A percentile compares a stretch with the other conserved stretches of the same genome.
These are phyloP conservation scores for Cephus pulcher DNA, from an alignment of 2,888 invertebrate genomes.

Conservation along the genomic window DNA sequence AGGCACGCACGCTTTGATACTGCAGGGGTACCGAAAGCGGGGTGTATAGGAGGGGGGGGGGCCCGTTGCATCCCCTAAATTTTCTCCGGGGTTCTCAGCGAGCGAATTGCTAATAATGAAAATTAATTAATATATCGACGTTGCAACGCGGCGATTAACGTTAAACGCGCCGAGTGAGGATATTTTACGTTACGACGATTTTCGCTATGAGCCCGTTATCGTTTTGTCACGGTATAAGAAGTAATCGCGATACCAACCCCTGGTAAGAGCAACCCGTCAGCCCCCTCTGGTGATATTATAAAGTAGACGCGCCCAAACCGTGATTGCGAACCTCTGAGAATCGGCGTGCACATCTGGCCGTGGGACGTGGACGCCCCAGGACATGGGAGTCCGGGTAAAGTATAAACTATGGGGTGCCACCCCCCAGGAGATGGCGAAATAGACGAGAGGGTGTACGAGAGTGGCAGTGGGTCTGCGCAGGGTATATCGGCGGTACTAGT, in stretches of 20 bases:
- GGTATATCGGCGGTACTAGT: not conserved
- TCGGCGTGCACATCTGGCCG: constrained; percentile 56
- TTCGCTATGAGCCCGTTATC: not conserved
- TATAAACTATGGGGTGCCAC: constrained; percentile 55
- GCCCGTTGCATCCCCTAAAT: constrained; percentile 39
- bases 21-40: constrained; percentile 11
- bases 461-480: not conserved
- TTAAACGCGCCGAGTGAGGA: not conserved
- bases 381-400: constrained; percentile 52
- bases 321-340: constrained; percentile 51
- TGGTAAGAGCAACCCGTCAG: rapidly evolving
- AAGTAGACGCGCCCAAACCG: not conserved
- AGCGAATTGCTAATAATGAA: not conserved
- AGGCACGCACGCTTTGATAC: constrained; percentile 42
- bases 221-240: not conserved
- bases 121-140: not conserved
- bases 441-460: constrained; percentile 7
- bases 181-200: not conserved
- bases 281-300: not conserved
- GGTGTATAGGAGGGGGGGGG: constrained; percentile 25
- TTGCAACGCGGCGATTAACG: not conserved
- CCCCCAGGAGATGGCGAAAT: constrained; percentile 28
- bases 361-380: constrained; percentile 44
- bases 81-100: constrained; percentile 39
- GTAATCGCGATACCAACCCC: not conserved